phyloP scores from a whole-genome alignment of 2,113 vertebrate species.

The Ctenomys sociabilis region DNA sequence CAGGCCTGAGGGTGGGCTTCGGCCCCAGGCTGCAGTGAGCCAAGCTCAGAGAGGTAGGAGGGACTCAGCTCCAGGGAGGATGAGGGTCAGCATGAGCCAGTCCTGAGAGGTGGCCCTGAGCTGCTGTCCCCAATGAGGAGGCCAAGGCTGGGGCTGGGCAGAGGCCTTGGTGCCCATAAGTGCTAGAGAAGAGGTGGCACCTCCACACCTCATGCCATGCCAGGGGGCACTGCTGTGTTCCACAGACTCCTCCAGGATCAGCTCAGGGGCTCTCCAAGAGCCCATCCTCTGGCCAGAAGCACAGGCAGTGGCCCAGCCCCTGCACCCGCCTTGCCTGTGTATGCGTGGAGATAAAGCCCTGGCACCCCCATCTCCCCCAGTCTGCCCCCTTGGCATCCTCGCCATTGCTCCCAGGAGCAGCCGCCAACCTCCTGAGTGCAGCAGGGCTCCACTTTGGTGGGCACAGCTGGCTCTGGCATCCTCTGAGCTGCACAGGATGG shows the following conservation, averaged over 20 bases:
- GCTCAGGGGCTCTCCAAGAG: accelerated
- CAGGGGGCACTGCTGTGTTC: background rate
- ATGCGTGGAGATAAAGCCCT: accelerated
- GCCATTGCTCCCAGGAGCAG: background rate
- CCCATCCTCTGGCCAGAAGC: accelerated
- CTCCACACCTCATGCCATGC: background rate
- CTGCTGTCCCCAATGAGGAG: background rate
- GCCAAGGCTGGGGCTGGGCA: background rate
- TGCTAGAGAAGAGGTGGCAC: background rate
- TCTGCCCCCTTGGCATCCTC: background rate
- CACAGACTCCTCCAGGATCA: too few species aligned
- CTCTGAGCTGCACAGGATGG: background rate
- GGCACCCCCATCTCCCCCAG: accelerated
- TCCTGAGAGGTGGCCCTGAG: background rate
- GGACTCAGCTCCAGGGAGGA: background rate
- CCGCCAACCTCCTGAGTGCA: background rate
- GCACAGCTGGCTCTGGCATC: accelerated
- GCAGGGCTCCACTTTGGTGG: accelerated
- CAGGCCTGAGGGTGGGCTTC: too few species aligned
- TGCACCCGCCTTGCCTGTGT: accelerated
- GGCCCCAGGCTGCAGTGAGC: background rate
- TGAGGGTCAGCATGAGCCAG: background rate
- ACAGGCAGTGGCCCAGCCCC: accelerated
- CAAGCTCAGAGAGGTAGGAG: too few species aligned
- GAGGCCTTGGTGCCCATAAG: background rate